Evolutionary conservation across 2,797 vertebrate genomes (phyloP), one percentile per base, ranked within the genome.

Genomic region (Synanceia verrucosa): DNA sequence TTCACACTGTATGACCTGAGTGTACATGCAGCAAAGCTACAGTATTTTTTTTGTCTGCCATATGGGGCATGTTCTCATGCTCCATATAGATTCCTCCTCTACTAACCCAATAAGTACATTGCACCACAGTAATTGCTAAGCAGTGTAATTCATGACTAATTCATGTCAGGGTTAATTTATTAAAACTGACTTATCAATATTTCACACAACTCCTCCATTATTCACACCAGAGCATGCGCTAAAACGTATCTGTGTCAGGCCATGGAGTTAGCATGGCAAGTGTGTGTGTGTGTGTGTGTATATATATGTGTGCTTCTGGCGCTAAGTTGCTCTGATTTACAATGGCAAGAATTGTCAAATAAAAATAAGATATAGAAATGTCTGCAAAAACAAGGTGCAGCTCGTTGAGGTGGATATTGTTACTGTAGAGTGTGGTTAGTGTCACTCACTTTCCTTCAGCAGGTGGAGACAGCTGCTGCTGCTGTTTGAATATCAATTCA

Each of bases 141-240:
- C 70, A 89, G 83, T 86, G 85, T 90, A 87, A 88, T 80, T 90
- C 80, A 86, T 92, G 76, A 88, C 75, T 88, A 83, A 92, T 92
- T 92, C 70, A 92, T 88, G 81, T 73, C 55, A 44, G 84, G 84
- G 83, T 88, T 93, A 88, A 93, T 91, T 91, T 90, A 91, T 91
- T 91, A 85, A 90, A 92, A 91, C 79, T 74, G 75, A 75, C 81
- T 83, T 72, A 90, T 94, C 82, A 91, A 92, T 93, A 90, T 92
- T 94, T 91, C 78, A 92, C 82, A 73, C 57, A 43, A 52, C 82
- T 89, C 80, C 43, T 94, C 57, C 76, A 92, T 93, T 90, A 92
- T 91, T 92, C 82, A 93, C 79, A 73, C 2, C 53, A 67, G 74
- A 88, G 91, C 90, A 91, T 87, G 86, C 67, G 67, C 85, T 89